Evolutionary conservation across 2,113 vertebrate species (phyloP).

Genomic region (Acrocephalus arundinaceus): DNA sequence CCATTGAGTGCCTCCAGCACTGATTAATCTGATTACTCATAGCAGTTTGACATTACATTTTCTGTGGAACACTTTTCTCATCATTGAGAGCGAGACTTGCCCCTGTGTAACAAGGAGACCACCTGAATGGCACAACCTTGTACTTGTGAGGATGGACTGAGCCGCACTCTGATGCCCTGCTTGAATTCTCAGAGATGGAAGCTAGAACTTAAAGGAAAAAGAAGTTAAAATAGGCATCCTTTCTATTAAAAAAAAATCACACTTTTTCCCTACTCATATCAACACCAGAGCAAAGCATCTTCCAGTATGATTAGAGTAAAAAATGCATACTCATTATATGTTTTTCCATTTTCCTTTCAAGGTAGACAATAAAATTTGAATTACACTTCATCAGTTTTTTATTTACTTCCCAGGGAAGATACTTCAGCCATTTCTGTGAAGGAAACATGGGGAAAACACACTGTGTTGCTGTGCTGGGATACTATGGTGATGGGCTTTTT

Average conservation of each 20-base stretch:
- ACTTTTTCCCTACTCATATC: not conserved
- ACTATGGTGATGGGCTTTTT: not conserved
- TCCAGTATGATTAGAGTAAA: not conserved
- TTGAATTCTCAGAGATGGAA: not conserved
- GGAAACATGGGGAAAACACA: not conserved
- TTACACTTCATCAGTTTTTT: not conserved
- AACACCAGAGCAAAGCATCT: not conserved
- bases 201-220: not conserved
- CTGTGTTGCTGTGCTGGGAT: not conserved
- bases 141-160: not conserved
- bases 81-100: not conserved
- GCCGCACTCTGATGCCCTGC: not conserved
- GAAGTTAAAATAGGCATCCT: not conserved
- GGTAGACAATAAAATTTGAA: not conserved
- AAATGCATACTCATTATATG: not conserved
- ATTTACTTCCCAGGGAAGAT: not conserved
- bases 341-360: not conserved
- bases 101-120: not conserved
- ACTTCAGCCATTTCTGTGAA: not conserved
- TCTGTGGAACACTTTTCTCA: not conserved
- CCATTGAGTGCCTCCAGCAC: not conserved
- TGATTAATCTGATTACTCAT: conserved; percentile 41
- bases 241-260: not conserved
- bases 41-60: conserved; percentile 10
- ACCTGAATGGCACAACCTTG: not conserved